These are phyloP conservation scores for Toxotes chatareus DNA, from an alignment of 2,113 vertebrate genomes.

Conservation along the genomic window DNA sequence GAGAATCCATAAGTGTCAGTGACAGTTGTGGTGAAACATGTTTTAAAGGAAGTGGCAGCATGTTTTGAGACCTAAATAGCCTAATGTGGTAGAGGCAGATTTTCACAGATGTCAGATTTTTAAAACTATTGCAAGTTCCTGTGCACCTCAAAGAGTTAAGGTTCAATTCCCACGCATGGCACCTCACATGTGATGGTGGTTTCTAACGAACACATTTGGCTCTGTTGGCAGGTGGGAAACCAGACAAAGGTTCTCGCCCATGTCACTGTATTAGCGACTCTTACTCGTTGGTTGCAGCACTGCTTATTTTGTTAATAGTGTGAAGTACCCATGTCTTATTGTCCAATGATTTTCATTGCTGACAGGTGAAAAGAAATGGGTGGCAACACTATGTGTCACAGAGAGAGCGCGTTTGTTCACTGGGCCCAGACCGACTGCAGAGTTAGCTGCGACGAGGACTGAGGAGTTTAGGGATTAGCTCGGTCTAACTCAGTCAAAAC, in stretches of 20 bases:
- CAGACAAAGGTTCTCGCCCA: background rate
- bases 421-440: background rate
- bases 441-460: background rate
- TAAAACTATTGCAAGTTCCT: background rate
- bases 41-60: constrained; percentile 23
- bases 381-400: background rate
- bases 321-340: too few relatives aligned
- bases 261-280: background rate
- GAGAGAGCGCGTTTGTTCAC: background rate
- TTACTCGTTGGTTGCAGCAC: background rate
- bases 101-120: background rate
- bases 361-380: background rate
- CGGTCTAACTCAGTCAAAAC: too few relatives aligned
- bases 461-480: too few relatives aligned
- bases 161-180: background rate
- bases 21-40: background rate
- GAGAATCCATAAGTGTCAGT: constrained; percentile 18
- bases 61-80: background rate
- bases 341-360: background rate
- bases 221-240: background rate
- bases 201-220: background rate
- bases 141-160: too few relatives aligned
- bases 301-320: background rate
- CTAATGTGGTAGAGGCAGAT: background rate
- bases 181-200: background rate